These are phyloP conservation scores for Chauna torquata DNA, from an alignment of 2,113 vertebrate genomes.

Conservation along the genomic window DNA sequence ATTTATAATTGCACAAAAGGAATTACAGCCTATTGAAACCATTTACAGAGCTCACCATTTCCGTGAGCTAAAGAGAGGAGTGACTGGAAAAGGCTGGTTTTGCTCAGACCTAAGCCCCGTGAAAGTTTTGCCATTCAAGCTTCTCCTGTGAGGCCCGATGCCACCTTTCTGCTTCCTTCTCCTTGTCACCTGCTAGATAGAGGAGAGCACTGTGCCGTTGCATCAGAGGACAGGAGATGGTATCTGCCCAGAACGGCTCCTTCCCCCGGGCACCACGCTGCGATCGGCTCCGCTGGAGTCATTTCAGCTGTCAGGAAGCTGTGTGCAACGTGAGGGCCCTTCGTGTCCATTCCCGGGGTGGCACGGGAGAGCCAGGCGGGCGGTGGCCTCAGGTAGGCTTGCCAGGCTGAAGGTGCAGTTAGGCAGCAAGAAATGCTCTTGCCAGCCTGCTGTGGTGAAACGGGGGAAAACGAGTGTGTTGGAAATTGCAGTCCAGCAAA, in stretches of 20 bases:
- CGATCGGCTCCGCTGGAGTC: background rate
- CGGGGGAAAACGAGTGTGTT: background rate
- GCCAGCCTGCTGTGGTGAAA: background rate
- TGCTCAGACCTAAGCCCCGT: background rate
- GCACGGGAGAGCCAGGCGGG: too few relatives aligned
- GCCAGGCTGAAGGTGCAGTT: background rate
- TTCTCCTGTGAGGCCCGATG: constrained; percentile 26
- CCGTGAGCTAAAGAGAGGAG: background rate
- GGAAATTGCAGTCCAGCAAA: background rate
- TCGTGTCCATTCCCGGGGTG: rapidly evolving
- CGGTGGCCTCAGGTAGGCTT: background rate
- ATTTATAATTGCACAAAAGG: constrained; percentile 69
- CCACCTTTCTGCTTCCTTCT: background rate
- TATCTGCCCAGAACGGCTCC: background rate
- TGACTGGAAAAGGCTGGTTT: background rate
- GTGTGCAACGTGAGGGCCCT: background rate
- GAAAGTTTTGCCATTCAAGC: constrained; percentile 20
- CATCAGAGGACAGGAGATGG: constrained; percentile 11
- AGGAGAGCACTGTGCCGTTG: background rate
- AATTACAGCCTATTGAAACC: constrained; percentile 58
- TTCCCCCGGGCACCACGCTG: background rate
- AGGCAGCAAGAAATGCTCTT: background rate
- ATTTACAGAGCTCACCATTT: constrained; percentile 21
- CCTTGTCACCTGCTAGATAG: background rate
- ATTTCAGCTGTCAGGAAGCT: background rate